Evolutionary conservation across 2,888 invertebrate genomes (phyloP).

Genomic region (Drosophila silvestris): DNA sequence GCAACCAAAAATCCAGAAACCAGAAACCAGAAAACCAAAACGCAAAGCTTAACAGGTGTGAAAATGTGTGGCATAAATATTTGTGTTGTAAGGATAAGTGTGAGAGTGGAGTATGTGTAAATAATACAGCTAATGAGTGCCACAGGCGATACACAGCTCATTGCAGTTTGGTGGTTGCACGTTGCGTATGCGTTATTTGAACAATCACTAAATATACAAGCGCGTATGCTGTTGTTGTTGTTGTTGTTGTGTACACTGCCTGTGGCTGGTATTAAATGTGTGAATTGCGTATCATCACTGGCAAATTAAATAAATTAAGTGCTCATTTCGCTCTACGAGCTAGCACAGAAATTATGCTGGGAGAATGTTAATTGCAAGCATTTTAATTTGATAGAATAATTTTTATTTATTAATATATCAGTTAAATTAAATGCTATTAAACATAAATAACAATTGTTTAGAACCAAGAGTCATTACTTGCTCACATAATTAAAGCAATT

Average conservation of each 20-base stretch:
- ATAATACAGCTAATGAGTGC: constrained; percentile 69
- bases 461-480: background rate
- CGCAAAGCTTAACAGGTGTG: constrained; percentile 44
- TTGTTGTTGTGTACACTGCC: constrained; percentile 5
- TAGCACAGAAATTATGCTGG: constrained; percentile 2
- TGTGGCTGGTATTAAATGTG: constrained; percentile 5
- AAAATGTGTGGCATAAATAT: constrained; percentile 61
- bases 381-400: background rate
- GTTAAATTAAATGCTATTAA: background rate
- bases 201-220: constrained; percentile 4
- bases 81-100: background rate
- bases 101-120: constrained; percentile 10
- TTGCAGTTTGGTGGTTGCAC: constrained; percentile 41
- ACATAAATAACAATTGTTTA: background rate
- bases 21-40: constrained; percentile 26
- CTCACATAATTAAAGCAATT: background rate
- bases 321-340: constrained; percentile 5
- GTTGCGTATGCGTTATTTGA: constrained; percentile 52
- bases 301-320: constrained; percentile 24
- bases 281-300: constrained; percentile 3
- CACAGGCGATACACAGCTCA: constrained; percentile 27
- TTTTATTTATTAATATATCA: background rate
- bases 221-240: constrained; percentile 5
- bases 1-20: constrained; percentile 46
- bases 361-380: constrained; percentile 15